phyloP scores from a whole-genome alignment of 1,140 invertebrate genomes.

The Papilio polytes region DNA sequence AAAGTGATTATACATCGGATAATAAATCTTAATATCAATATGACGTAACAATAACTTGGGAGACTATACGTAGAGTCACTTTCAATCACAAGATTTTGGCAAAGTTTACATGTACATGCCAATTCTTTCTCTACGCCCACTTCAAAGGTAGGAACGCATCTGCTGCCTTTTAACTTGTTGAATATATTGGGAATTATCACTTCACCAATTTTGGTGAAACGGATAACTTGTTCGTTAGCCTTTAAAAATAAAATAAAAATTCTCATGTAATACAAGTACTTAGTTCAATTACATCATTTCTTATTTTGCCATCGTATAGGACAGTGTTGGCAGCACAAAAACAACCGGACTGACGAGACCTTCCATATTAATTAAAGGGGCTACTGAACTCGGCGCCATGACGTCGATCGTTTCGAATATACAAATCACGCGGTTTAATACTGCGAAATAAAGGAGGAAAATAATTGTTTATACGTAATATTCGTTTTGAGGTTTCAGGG shows the following conservation, averaged over 20 bases:
- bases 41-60: too few species aligned
- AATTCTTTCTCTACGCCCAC: too few species aligned
- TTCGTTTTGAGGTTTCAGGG: not conserved
- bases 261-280: not conserved
- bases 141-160: too few species aligned
- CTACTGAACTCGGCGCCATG: slow-evolving; percentile 27
- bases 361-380: slow-evolving; percentile 32
- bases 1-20: not conserved
- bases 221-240: too few species aligned
- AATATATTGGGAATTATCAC: too few species aligned
- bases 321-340: slow-evolving; percentile 28
- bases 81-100: too few species aligned
- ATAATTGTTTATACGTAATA: not conserved
- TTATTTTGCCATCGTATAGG: not conserved
- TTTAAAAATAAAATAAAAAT: not conserved
- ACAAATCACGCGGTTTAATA: slow-evolving; percentile 17
- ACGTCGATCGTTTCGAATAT: not conserved
- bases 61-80: too few species aligned
- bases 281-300: not conserved
- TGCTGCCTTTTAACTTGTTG: too few species aligned
- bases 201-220: too few species aligned
- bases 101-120: too few species aligned
- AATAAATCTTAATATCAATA: not conserved
- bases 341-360: slow-evolving; percentile 10
- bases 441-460: slow-evolving; percentile 18